These are phyloP conservation scores for Lasioglossum albipes DNA, from an alignment of 1,140 invertebrate species.

Conservation along the genomic window DNA sequence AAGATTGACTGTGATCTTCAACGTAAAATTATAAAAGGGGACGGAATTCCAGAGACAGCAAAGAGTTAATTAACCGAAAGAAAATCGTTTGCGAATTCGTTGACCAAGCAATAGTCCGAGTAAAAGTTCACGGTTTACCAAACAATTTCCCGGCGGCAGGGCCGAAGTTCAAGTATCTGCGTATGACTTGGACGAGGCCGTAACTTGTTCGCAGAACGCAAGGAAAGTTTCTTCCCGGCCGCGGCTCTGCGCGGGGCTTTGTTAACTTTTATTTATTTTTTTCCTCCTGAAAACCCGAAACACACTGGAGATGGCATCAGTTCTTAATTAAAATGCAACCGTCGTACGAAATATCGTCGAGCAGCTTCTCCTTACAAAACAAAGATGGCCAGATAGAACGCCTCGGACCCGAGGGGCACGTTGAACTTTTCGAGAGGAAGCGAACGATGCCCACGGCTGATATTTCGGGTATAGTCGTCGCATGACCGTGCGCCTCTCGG, in stretches of 20 bases:
- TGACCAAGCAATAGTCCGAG: neutral
- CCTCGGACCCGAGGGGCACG: neutral
- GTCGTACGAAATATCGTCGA: constrained; percentile 42
- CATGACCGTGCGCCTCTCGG: neutral
- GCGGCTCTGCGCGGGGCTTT: neutral
- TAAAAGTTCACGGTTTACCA: constrained; percentile 15
- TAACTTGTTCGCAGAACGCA: neutral
- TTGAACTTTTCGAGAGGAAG: constrained; percentile 14
- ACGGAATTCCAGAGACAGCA: no score
- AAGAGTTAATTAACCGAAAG: neutral
- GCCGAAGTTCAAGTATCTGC: constrained; percentile 8
- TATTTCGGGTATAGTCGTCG: neutral
- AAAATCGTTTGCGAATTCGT: neutral
- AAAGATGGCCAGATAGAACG: constrained; percentile 33
- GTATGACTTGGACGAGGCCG: constrained; percentile 12
- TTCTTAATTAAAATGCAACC: constrained; percentile 48
- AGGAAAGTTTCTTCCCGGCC: neutral
- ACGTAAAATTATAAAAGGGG: no score
- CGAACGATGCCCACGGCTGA: constrained; percentile 26
- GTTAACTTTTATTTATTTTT: constrained; percentile 10
- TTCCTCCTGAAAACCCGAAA: neutral
- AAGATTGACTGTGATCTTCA: no score
- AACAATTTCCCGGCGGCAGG: constrained; percentile 4
- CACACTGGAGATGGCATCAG: constrained; percentile 23
- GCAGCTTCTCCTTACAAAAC: neutral